Conservation (phyloP, 2,797 vertebrate genomes). For the Pseudochaenichthys georgianus region DNA sequence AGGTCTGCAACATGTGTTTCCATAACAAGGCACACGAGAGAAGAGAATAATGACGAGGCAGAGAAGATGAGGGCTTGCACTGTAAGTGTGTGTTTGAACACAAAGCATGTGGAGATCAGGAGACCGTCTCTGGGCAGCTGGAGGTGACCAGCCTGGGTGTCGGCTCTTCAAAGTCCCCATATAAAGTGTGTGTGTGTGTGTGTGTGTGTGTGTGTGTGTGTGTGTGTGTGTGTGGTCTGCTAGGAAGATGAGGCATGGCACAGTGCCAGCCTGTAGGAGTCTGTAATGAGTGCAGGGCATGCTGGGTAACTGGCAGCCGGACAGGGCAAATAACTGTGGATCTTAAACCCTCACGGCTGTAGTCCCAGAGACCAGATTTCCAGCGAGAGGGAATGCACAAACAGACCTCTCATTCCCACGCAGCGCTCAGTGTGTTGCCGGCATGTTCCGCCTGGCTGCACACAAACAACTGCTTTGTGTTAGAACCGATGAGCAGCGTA, state of each 20-base stretch:
- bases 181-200: slow-evolving; percentile 57
- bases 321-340: slow-evolving; percentile 45
- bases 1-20: neutral
- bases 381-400: slow-evolving; percentile 49
- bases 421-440: slow-evolving; percentile 16
- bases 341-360: slow-evolving; percentile 26
- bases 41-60: neutral
- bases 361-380: slow-evolving; percentile 40
- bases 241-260: slow-evolving; percentile 53
- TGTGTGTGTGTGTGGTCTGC: slow-evolving; percentile 14
- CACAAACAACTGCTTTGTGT: slow-evolving; percentile 18
- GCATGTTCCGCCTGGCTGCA: slow-evolving; percentile 24
- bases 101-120: slow-evolving; percentile 4
- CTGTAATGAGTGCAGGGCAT: slow-evolving; percentile 69
- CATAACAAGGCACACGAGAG: neutral
- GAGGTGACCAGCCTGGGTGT: slow-evolving; percentile 28
- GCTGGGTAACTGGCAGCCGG: slow-evolving; percentile 65
- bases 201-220: slow-evolving; percentile 6
- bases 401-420: slow-evolving; percentile 53
- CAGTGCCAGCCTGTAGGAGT: slow-evolving; percentile 53
- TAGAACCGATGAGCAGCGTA: slow-evolving; percentile 8
- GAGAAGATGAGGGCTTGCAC: slow-evolving; percentile 12
- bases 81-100: neutral
- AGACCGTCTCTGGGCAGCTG: slow-evolving; percentile 31
- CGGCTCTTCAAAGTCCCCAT: slow-evolving; percentile 55